phyloP scores from a whole-genome alignment of 2,888 invertebrate genomes.

The Ferdinandea cuprea region DNA sequence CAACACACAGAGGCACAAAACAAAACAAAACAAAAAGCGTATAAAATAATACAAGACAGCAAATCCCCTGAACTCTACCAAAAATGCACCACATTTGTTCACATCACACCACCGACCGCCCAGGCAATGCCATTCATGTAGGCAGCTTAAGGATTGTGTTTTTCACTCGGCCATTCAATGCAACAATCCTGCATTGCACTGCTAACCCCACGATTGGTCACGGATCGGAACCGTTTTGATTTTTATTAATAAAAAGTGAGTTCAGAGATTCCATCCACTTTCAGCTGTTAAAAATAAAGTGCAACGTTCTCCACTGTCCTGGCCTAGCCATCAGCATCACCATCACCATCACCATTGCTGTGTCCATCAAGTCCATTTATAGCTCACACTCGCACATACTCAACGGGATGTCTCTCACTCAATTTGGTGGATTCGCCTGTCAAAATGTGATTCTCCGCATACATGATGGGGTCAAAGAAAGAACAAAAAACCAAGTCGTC shows the following conservation, averaged over 20 bases:
- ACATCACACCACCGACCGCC: neutral
- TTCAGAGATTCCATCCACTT: neutral
- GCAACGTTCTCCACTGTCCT: constrained; percentile 50
- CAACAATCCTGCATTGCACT: constrained; percentile 52
- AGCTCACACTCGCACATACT: constrained; percentile 30
- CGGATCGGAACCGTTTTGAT: constrained; percentile 55
- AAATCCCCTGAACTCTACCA: neutral
- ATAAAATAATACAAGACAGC: constrained; percentile 32
- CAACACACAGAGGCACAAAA: neutral
- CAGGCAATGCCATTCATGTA: neutral
- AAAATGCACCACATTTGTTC: constrained; percentile 33
- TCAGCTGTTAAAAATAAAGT: constrained; percentile 53
- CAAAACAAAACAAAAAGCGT: constrained; percentile 6
- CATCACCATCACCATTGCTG: too few relatives aligned
- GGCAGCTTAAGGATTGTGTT: constrained; percentile 64
- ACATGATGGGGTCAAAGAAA: constrained; percentile 54
- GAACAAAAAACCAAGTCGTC: neutral
- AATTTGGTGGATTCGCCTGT: constrained; percentile 73
- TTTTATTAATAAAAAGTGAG: constrained; percentile 41
- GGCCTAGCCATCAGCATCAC: too few relatives aligned
- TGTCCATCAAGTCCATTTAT: constrained; percentile 65
- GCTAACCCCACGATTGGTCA: constrained; percentile 25
- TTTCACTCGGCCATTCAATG: constrained; percentile 40
- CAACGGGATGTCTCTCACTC: constrained; percentile 68
- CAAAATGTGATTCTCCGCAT: constrained; percentile 67